Conservation (phyloP, 37 sponge, comb jelly and placozoan species). For the Mnemiopsis leidyi region DNA sequence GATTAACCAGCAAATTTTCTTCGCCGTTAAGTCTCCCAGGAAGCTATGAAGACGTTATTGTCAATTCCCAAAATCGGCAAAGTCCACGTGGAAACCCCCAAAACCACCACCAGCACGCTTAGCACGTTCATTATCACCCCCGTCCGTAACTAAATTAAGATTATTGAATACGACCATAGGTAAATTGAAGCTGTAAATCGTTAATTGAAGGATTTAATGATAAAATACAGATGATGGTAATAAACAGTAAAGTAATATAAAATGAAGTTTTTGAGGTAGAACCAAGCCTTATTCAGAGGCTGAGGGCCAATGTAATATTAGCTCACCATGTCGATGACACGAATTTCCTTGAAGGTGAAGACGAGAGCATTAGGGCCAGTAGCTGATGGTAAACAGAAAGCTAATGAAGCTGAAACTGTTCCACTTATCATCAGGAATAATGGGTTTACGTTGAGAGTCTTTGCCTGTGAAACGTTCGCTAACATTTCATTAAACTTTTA, state of each 20-base stretch:
- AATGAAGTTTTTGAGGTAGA: no score
- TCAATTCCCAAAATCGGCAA: background rate
- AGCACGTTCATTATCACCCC: constrained; percentile 27
- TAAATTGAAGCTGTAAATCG: no score
- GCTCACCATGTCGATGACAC: constrained; percentile 86
- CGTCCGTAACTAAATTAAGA: background rate
- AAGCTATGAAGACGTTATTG: background rate
- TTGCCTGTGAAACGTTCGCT: constrained; percentile 68
- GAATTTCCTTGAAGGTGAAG: constrained; percentile 82
- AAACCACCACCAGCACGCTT: constrained; percentile 50
- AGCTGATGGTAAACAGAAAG: constrained; percentile 94
- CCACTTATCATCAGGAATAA: constrained; percentile 89
- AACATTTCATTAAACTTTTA: no score
- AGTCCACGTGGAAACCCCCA: constrained; percentile 51
- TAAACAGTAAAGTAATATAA: no score
- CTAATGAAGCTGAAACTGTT: constrained; percentile 85
- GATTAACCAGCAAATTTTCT: no score
- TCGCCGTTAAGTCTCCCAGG: background rate
- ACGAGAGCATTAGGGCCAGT: constrained; percentile 97
- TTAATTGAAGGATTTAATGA: no score
- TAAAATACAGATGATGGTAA: no score
- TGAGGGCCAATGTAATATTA: no score
- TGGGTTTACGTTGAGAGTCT: constrained; percentile 75
- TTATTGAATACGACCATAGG: no score
- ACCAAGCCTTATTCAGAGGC: no score